Evolutionary conservation across 2,888 invertebrate species (phyloP), one percentile per base, ranked within the genome.

Genomic region (Stramonita haemastoma): DNA sequence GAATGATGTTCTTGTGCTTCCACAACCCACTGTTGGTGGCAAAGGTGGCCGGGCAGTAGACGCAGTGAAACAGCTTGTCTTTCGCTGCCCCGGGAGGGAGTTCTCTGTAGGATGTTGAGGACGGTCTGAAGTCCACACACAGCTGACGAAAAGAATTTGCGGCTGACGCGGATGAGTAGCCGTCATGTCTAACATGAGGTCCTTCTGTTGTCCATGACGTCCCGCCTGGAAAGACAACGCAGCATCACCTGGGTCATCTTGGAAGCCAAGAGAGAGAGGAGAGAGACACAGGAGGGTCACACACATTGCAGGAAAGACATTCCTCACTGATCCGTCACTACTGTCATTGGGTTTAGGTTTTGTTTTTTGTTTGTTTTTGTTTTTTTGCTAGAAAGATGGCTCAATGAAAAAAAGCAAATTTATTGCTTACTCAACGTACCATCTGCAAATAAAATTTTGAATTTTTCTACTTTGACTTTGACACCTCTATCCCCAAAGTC

Each of bases 1-100:
- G 86, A 22, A 86, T 66, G 86, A 22, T 86, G 66, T 66, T 86
- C 34, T 34, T 86, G 66, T 86, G 86, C 86, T 86, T 86, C 86
- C 86, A 86, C 86, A 86, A 66, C 29, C 86, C 86, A 32, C 86
- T 86, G 86, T 86, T 60, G 86, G 86, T 86, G 15, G 34, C 17
- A 13, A 66, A 86, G 4, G 60, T 66, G 60, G 86, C 60, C 0
- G 32, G 32, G 34, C 86, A 86, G 22, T 56, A 34, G 4, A 57
- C 34, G 19, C 86, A 86, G 57, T n/a, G 22, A 66, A 86, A 66
- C 6, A 83, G 26, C 26, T 46, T 83, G 36, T 36, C 81, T 46
- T 5, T 36, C 11, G 29, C 46, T 8, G 22, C 81, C 26, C 26
- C 29, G 11, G 6, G 46, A 15, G 19, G 36, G 46, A 34, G 34